A percentile compares a stretch with the other conserved stretches of the same genome.
Conservation (phyloP, 2,797 vertebrate species). For the Peromyscus nudipes region DNA sequence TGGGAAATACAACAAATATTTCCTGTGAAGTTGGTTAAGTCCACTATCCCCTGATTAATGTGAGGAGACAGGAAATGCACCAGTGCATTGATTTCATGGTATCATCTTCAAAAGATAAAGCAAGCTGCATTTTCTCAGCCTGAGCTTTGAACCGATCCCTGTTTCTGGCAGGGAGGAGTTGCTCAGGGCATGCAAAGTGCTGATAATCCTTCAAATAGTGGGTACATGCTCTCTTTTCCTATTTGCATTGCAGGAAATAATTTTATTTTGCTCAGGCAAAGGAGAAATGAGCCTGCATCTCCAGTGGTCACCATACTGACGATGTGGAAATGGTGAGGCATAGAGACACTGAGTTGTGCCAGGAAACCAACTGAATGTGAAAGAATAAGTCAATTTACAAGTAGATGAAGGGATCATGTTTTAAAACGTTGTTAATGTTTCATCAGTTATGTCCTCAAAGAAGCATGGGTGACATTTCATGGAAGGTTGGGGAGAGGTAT, state of each 20-base stretch:
- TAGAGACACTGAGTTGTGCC: neutral
- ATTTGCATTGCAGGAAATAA: neutral
- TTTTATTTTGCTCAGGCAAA: neutral
- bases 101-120: neutral
- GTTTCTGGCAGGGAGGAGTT: neutral
- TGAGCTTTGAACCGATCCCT: neutral
- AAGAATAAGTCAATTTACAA: neutral
- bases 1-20: neutral
- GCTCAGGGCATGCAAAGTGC: neutral
- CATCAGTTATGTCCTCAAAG: neutral
- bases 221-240: neutral
- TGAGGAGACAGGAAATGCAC: constrained; percentile 64
- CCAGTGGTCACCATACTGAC: neutral
- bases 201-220: neutral
- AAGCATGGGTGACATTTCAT: neutral
- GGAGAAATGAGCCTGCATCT: neutral
- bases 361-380: neutral
- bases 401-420: neutral
- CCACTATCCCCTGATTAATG: neutral
- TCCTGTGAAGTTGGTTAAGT: constrained; percentile 57
- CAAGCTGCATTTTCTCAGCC: neutral
- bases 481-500: constrained; percentile 14
- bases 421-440: neutral
- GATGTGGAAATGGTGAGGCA: neutral
- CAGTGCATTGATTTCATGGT: neutral